These are phyloP conservation scores for Pammene fasciana DNA, from an alignment of 2,888 invertebrate species.

Conservation along the genomic window DNA sequence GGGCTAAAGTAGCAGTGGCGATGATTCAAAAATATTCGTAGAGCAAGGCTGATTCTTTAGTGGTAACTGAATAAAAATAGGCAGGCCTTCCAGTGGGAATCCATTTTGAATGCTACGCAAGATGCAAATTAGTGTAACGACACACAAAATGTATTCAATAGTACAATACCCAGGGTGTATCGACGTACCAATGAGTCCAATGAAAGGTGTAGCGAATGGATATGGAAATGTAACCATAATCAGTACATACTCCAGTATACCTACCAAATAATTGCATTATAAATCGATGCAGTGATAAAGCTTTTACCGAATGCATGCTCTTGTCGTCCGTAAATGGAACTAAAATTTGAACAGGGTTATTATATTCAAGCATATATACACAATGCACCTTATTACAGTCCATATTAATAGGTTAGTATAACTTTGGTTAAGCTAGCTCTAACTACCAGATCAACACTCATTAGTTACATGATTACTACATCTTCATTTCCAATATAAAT, in stretches of 20 bases:
- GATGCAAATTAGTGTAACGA: no score
- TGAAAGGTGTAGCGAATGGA: slow-evolving; percentile 14
- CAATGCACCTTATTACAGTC: slow-evolving; percentile 8
- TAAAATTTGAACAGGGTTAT: slow-evolving; percentile 37
- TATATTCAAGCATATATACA: slow-evolving; percentile 35
- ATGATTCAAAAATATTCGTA: no score
- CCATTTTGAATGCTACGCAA: no score
- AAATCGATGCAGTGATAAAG: slow-evolving; percentile 41
- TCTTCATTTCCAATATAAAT: slow-evolving; percentile 38
- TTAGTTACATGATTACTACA: background rate
- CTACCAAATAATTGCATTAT: slow-evolving; percentile 41
- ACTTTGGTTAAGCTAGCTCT: slow-evolving; percentile 8
- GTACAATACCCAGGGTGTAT: background rate
- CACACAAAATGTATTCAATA: no score
- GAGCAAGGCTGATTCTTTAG: no score
- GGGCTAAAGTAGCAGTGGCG: no score
- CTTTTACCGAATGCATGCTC: slow-evolving; percentile 40
- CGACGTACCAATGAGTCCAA: background rate
- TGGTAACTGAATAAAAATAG: no score
- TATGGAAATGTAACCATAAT: background rate
- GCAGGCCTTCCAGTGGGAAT: no score
- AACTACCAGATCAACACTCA: slow-evolving; percentile 4
- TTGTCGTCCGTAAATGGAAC: slow-evolving; percentile 40
- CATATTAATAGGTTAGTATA: slow-evolving; percentile 8
- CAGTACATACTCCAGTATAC: slow-evolving; percentile 16